Evolutionary conservation across 2,797 vertebrate species (phyloP).

Genomic region (Clarias fuscus): DNA sequence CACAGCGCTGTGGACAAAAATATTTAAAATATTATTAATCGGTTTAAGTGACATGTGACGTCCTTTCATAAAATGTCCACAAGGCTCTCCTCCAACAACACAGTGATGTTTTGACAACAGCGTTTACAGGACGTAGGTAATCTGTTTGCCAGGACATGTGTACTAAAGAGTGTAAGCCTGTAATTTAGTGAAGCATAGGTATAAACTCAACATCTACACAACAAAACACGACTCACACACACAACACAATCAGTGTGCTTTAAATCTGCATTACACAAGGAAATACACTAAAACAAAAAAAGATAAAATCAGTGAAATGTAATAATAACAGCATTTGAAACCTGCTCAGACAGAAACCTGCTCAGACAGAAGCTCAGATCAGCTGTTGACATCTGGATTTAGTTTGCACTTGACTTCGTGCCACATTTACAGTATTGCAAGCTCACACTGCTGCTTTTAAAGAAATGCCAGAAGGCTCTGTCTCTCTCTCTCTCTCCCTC

Average conservation of each 20-base stretch:
- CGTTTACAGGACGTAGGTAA: neutral
- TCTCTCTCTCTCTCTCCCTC: too few species aligned
- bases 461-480: too few species aligned
- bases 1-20: neutral
- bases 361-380: neutral
- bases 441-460: neutral
- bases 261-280: too few species aligned
- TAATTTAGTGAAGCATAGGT: neutral
- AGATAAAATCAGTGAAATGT: neutral
- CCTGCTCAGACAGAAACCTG: neutral
- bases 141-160: neutral
- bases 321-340: too few species aligned
- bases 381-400: neutral
- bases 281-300: neutral
- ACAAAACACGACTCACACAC: too few species aligned
- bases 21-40: neutral
- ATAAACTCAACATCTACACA: neutral
- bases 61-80: neutral
- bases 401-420: neutral
- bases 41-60: neutral
- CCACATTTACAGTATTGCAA: neutral
- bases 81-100: neutral
- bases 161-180: neutral
- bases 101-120: neutral
- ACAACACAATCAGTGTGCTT: too few species aligned